Conservation (phyloP, 1,140 invertebrate genomes). For the Reticulitermes speratus region DNA sequence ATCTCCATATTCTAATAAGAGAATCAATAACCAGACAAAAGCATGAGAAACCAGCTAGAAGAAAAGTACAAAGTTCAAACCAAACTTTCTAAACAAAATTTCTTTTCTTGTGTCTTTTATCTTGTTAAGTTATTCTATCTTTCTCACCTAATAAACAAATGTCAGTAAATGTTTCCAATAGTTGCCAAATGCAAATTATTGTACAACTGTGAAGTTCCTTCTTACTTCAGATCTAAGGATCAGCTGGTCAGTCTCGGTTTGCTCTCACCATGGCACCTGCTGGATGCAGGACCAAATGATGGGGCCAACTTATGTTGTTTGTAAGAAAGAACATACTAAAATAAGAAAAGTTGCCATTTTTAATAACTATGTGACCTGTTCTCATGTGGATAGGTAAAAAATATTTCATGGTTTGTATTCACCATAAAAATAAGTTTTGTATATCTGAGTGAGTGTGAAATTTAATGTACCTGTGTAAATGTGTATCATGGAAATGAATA, state of each 20-base stretch:
- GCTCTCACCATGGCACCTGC: neutral
- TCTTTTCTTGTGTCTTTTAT: no score
- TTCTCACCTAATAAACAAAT: no score
- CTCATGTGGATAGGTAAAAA: neutral
- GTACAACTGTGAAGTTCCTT: neutral
- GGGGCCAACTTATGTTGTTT: neutral
- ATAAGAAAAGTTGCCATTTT: neutral
- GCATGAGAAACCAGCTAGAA: no score
- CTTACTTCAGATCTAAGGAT: neutral
- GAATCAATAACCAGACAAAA: no score
- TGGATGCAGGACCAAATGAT: neutral
- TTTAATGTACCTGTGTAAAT: slow-evolving; percentile 17
- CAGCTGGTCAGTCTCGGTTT: neutral
- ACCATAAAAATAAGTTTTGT: neutral
- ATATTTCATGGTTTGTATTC: neutral
- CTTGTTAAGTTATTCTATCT: no score
- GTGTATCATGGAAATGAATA: neutral
- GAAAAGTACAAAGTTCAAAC: no score
- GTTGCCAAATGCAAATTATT: neutral
- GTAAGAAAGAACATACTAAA: neutral
- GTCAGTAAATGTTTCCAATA: neutral
- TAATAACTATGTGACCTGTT: neutral
- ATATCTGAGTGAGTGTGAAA: neutral
- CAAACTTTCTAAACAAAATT: no score
- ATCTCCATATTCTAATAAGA: no score